Evolutionary conservation across 2,888 invertebrate genomes (phyloP), one percentile per base, ranked within the genome.

Genomic region (Holacanthella duospinosa): DNA sequence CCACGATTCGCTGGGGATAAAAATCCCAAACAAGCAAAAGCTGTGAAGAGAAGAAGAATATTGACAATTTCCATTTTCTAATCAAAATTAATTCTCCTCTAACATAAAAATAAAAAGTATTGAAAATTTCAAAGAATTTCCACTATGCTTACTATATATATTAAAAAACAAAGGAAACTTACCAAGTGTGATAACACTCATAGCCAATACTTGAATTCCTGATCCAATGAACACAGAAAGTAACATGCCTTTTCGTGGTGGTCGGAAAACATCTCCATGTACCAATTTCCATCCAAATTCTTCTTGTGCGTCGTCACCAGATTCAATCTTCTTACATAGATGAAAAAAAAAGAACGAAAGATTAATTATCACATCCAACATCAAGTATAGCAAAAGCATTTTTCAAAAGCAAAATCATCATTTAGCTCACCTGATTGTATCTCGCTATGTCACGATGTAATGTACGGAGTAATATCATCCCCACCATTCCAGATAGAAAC

Each of bases 11-110:
- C 97, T 0, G 99, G 99, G 12, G 96, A 97, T 63, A 99, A 82
- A 80, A 99, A 99, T 61, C 99, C 99, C 68, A 99, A 84, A 77
- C 97, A 97, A n/a, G 99, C 99, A 80, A 99, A 97, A 21, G 91
- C 94, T 84, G 75, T 59, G 77, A 69, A n/a, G n/a, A n/a, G n/a
- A n/a, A n/a, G n/a, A n/a, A n/a, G n/a, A n/a, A n/a, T n/a, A n/a
- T n/a, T 63, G 48, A 64, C 67, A n/a, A 62, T 60, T 56, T 21
- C 43, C 9, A 58, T 16, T 27, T 21, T 58, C 43, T 16, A 27
- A 62, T 57, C 1, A 59, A 53, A 25, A n/a, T n/a, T 29, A 29
- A 60, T 21, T 29, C 26, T n/a, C 29, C 3, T 29, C 27, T 25
- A 62, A 16, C 4, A 26, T 24, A 2, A n/a, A 53, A 43, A 56